These are phyloP conservation scores for Oceanites oceanicus DNA, from an alignment of 2,113 vertebrate species.

Conservation along the genomic window DNA sequence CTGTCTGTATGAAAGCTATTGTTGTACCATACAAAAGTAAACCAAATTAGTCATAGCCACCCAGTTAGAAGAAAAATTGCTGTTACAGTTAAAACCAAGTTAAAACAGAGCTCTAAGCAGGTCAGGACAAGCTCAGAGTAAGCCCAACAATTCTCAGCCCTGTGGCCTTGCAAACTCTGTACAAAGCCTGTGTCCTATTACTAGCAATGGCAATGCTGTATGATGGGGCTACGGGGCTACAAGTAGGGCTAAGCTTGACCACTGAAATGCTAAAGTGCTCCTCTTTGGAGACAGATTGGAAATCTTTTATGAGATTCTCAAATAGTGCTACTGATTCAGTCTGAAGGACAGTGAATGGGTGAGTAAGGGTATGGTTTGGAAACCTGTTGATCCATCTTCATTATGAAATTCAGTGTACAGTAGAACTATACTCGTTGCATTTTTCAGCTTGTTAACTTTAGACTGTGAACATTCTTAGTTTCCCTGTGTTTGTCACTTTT, in stretches of 20 bases:
- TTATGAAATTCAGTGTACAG: neutral
- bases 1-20: neutral
- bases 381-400: neutral
- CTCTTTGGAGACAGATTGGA: neutral
- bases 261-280: neutral
- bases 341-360: neutral
- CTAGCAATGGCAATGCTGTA: neutral
- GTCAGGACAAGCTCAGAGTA: neutral
- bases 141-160: neutral
- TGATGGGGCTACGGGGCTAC: neutral
- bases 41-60: neutral
- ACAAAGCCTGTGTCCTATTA: neutral
- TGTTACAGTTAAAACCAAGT: neutral
- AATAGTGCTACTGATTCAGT: neutral
- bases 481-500: neutral
- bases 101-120: neutral
- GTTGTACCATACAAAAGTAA: neutral
- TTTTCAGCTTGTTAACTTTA: neutral
- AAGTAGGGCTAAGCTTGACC: neutral
- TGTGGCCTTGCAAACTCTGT: neutral
- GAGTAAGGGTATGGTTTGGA: neutral
- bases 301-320: neutral
- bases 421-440: rapidly evolving
- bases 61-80: neutral
- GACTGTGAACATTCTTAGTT: neutral